Conservation (phyloP, 2,888 invertebrate species). For the Dynastes grantii region DNA sequence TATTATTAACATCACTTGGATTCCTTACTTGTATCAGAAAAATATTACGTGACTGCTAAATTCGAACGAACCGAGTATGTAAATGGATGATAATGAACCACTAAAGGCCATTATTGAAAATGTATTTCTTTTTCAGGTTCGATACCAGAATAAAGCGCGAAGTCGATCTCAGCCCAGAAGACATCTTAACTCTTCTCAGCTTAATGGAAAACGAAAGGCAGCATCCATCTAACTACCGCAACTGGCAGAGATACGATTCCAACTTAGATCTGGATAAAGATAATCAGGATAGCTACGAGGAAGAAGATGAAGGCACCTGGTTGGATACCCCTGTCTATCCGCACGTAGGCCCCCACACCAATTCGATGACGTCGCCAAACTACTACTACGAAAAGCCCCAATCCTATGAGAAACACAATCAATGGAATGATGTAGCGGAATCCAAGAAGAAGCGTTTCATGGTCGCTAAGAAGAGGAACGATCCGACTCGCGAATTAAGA, state of each 20-base stretch:
- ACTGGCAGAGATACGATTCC: conserved; percentile 72
- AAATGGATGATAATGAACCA: neutral
- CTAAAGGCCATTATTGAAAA: neutral
- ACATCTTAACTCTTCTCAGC: conserved; percentile 75
- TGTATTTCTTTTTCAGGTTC: conserved; percentile 58
- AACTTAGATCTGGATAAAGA: conserved; percentile 70
- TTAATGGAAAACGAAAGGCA: conserved; percentile 76
- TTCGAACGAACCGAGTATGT: no score
- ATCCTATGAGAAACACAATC: conserved; percentile 60
- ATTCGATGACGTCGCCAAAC: conserved; percentile 61
- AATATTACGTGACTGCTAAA: no score
- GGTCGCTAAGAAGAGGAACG: conserved; percentile 74
- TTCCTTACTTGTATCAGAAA: no score
- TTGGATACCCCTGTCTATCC: conserved; percentile 75
- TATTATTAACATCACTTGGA: no score
- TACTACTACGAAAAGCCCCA: conserved; percentile 60
- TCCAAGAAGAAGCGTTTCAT: conserved; percentile 74
- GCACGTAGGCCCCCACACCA: conserved; percentile 67
- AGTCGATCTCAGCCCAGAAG: conserved; percentile 76
- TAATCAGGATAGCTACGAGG: conserved; percentile 72
- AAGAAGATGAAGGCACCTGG: conserved; percentile 75
- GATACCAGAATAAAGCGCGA: conserved; percentile 74
- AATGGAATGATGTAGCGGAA: conserved; percentile 61
- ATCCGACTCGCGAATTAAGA: conserved; percentile 68
- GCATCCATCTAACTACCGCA: conserved; percentile 63